These are phyloP conservation scores for Anticlea derivata DNA, from an alignment of 2,888 invertebrate genomes.

Conservation along the genomic window DNA sequence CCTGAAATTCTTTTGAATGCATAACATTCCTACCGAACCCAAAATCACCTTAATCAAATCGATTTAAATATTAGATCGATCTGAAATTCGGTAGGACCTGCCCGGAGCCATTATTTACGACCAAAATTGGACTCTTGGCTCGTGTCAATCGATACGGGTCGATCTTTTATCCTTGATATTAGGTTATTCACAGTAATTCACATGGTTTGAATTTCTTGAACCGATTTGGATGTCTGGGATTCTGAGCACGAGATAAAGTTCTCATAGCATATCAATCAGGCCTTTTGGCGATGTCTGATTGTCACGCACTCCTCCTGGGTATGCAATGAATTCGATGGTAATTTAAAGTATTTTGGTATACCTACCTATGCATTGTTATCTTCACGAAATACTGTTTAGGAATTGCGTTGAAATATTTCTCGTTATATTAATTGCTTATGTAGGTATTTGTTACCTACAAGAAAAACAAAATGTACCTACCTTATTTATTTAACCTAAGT, in stretches of 20 bases:
- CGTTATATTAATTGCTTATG: too few species aligned
- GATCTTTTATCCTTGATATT: too few species aligned
- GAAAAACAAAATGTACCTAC: too few species aligned
- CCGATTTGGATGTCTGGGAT: slow-evolving; percentile 18
- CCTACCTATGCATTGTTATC: not conserved
- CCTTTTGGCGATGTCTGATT: slow-evolving; percentile 19
- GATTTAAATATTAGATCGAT: slow-evolving; percentile 17
- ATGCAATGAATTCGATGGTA: slow-evolving; percentile 15
- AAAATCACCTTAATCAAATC: slow-evolving; percentile 18
- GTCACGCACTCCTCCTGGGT: slow-evolving; percentile 16
- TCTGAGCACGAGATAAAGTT: slow-evolving; percentile 31
- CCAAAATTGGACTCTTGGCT: slow-evolving; percentile 18
- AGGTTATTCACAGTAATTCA: slow-evolving; percentile 19
- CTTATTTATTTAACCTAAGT: too few species aligned
- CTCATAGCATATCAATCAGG: slow-evolving; percentile 30
- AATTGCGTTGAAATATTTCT: too few species aligned
- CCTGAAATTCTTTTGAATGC: slow-evolving; percentile 13
- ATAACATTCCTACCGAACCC: slow-evolving; percentile 24
- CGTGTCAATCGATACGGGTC: slow-evolving; percentile 27
- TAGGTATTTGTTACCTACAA: too few species aligned
- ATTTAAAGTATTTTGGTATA: slow-evolving; percentile 6
- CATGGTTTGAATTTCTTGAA: slow-evolving; percentile 19
- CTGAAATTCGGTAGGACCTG: slow-evolving; percentile 23
- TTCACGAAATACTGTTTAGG: too few species aligned
- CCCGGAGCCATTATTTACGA: slow-evolving; percentile 16